These are phyloP conservation scores for Mola mola DNA, from an alignment of 2,113 vertebrate species.

Conservation along the genomic window DNA sequence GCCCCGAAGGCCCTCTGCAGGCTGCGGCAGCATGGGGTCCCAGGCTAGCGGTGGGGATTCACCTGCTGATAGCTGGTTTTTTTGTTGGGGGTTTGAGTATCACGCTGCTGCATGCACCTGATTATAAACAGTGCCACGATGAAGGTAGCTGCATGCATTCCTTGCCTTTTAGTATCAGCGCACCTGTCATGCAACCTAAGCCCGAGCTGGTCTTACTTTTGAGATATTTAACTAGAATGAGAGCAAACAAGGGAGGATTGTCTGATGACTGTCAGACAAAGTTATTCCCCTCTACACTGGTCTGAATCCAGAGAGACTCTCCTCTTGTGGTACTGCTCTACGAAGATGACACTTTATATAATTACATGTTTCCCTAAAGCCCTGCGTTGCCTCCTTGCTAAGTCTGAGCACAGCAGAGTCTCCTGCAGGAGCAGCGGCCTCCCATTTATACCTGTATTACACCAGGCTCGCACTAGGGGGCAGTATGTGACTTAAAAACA, in stretches of 20 bases:
- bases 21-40: constrained; percentile 29
- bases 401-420: constrained; percentile 46
- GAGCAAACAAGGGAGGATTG: no score
- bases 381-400: constrained; percentile 27
- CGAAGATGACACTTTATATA: not conserved
- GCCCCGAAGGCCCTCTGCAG: constrained; percentile 25
- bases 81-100: constrained; percentile 4
- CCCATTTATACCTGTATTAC: constrained; percentile 46
- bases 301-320: constrained; percentile 6
- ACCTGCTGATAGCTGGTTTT: constrained; percentile 16
- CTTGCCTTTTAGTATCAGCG: no score
- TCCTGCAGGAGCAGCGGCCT: constrained; percentile 50
- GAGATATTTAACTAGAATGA: no score
- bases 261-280: not conserved
- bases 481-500: constrained; percentile 82
- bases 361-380: constrained; percentile 46
- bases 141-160: no score
- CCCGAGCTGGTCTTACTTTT: not conserved
- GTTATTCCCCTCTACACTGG: no score
- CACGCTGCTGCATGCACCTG: no score
- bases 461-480: constrained; percentile 75
- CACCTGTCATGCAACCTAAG: no score
- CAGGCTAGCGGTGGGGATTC: constrained; percentile 16
- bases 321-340: not conserved
- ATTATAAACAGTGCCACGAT: no score